phyloP scores from a whole-genome alignment of 2,888 invertebrate genomes.

The Ormyrus rosae region DNA sequence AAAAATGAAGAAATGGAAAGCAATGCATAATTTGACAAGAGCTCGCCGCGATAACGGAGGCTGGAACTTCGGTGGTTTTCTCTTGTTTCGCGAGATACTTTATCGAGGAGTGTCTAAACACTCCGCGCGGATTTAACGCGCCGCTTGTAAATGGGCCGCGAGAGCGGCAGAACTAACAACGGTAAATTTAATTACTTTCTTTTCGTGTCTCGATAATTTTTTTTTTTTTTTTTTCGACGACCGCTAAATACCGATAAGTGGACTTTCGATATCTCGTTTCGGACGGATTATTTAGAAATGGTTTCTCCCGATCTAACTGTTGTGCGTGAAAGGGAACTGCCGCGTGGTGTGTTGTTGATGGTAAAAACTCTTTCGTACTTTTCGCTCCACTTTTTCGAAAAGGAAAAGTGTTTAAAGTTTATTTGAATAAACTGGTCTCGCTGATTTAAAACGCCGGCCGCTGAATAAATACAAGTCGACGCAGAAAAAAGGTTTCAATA shows the following conservation, averaged over 20 bases:
- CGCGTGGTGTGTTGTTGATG: too few relatives aligned
- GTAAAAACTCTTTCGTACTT: too few relatives aligned
- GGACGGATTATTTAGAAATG: slow-evolving; percentile 14
- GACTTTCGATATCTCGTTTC: slow-evolving; percentile 20
- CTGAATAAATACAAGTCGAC: too few relatives aligned
- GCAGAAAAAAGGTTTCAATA: too few relatives aligned
- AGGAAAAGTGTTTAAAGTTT: too few relatives aligned
- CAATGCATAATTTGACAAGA: slow-evolving; percentile 43
- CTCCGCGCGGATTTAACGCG: slow-evolving; percentile 13
- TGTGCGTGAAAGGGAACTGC: background rate
- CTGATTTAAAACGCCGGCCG: too few relatives aligned
- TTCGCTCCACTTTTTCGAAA: too few relatives aligned
- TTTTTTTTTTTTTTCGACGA: background rate
- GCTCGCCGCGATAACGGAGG: background rate
- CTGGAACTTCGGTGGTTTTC: slow-evolving; percentile 7
- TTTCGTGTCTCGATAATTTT: background rate
- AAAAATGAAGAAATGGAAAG: slow-evolving; percentile 50
- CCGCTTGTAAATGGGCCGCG: background rate
- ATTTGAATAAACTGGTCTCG: too few relatives aligned
- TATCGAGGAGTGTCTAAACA: slow-evolving; percentile 21
- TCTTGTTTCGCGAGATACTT: background rate
- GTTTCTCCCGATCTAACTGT: background rate
- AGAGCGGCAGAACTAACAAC: background rate
- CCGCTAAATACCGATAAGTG: slow-evolving; percentile 30
- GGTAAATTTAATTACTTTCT: slow-evolving; percentile 48